phyloP scores from a whole-genome alignment of 2,888 invertebrate species.

The Pocota personata region DNA sequence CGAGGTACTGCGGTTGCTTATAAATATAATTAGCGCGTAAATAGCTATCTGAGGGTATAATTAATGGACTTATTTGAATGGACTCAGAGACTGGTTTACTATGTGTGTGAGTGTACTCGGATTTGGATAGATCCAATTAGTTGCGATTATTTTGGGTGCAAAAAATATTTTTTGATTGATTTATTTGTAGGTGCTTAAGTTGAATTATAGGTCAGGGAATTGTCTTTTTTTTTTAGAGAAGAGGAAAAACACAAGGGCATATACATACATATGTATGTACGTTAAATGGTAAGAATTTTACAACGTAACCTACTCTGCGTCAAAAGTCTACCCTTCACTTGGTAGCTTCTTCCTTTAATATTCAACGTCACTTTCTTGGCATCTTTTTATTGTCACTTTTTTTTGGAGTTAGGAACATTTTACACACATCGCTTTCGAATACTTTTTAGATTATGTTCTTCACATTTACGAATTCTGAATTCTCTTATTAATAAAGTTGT shows the following conservation, averaged over 20 bases:
- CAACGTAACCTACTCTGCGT: neutral
- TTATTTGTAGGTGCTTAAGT: neutral
- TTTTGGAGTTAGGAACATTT: no score
- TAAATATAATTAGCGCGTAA: slow-evolving; percentile 31
- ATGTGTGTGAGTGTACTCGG: neutral
- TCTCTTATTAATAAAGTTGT: no score
- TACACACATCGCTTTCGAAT: no score
- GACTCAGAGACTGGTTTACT: neutral
- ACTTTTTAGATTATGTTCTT: no score
- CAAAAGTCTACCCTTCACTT: neutral
- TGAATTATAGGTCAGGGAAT: slow-evolving; percentile 21
- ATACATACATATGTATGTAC: no score
- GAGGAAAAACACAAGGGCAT: neutral
- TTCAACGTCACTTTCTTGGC: no score
- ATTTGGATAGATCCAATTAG: slow-evolving; percentile 41
- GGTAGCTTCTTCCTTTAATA: no score
- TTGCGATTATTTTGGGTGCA: slow-evolving; percentile 35
- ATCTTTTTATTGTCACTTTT: no score
- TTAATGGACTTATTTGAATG: slow-evolving; percentile 42
- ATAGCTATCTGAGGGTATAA: slow-evolving; percentile 14
- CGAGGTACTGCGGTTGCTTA: neutral
- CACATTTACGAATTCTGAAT: no score
- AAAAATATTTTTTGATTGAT: slow-evolving; percentile 8
- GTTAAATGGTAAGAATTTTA: neutral
- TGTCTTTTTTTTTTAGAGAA: neutral